Conservation (phyloP, 2,113 vertebrate species). For the Cardinalis cardinalis region DNA sequence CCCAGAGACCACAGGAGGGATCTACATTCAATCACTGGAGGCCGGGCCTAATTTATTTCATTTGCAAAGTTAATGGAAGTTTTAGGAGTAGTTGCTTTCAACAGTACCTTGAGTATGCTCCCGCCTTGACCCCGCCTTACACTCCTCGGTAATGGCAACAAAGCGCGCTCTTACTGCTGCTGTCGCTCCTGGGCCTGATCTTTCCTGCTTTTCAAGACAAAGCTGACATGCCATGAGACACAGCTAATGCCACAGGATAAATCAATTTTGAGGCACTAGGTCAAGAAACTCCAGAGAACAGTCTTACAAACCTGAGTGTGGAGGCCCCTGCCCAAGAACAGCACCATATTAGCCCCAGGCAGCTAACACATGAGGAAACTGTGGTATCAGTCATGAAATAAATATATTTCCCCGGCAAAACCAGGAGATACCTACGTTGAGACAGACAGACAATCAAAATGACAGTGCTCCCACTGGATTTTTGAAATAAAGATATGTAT, state of each 20-base stretch:
- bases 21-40: neutral
- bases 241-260: neutral
- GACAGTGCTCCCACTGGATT: neutral
- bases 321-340: neutral
- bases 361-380: neutral
- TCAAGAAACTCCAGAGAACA: neutral
- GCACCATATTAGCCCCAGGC: neutral
- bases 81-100: neutral
- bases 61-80: neutral
- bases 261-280: neutral
- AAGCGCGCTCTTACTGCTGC: neutral
- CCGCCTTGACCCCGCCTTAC: neutral
- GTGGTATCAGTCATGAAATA: neutral
- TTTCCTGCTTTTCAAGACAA: neutral
- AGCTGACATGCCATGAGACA: neutral
- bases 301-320: neutral
- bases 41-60: neutral
- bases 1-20: neutral
- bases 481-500: neutral
- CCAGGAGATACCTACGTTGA: neutral
- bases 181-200: neutral
- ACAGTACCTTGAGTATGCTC: neutral
- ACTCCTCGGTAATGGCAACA: neutral
- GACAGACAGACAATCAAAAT: conserved; percentile 3
- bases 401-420: neutral